Evolutionary conservation across 2,888 invertebrate genomes (phyloP), one percentile per base, ranked within the genome.

Genomic region (Calliphora vomitoria): DNA sequence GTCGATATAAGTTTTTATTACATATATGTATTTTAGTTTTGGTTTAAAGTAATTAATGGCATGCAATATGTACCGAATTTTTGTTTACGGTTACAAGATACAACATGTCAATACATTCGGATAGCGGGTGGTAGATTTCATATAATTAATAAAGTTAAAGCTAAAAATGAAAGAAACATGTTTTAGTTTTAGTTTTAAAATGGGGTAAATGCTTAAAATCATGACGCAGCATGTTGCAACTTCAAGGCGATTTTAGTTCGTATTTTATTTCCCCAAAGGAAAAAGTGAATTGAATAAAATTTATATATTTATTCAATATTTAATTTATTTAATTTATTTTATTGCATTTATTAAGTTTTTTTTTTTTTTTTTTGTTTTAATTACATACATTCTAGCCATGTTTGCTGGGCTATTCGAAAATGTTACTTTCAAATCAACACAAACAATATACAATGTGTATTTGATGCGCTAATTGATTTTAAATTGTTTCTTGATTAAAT

Each of bases 381-480:
- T n/a, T n/a, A 15, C n/a, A 50, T 44, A 8, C 13, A 44, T 44
- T 11, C 50, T 50, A 44, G n/a, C 8, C 72, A 55, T 75, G 75
- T 82, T 68, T 69, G 68, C 18, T 75, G 58, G 58, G 38, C 20
- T 31, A 47, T 31, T 31, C 25, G 6, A 20, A 31, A 64, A 31
- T 8, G 5, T 31, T 13, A 44, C 44, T 47, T 58, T 25, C 4
- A 35, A 44, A 68, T 44, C 11, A 13, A 53, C 13, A 62, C 47
- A 38, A 15, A 80, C 47, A 50, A 58, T 18, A 47, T 64, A 44
- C 47, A 35, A 44, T 68, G 53, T 20, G 35, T 66, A 35, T 78
- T 60, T 78, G 44, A 72, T 72, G 72, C 60, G 47, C 78, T 78
- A 82, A 86, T 82, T 82, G 82, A 74, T 82, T 78, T 78, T 11